Conservation (phyloP, 2,888 invertebrate species). For the Clitarchus hookeri region DNA sequence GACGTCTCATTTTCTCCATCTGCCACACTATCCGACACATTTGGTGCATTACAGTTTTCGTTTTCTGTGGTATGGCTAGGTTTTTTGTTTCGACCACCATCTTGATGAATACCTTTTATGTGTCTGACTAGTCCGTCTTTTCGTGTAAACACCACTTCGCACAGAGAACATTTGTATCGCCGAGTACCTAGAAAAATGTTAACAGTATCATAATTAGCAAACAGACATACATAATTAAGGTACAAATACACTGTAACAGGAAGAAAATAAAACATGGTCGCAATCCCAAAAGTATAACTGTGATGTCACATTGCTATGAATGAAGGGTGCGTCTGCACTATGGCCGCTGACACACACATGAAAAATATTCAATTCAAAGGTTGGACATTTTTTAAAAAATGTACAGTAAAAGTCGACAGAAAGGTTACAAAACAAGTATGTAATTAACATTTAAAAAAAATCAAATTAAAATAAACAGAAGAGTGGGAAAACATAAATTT, state of each 20-base stretch:
- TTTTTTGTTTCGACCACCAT: background rate
- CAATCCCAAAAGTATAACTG: background rate
- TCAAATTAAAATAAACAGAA: no score
- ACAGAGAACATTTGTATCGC: background rate
- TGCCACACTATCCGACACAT: no score
- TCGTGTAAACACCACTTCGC: background rate
- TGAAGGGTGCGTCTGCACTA: no score
- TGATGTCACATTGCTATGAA: no score
- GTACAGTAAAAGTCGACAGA: no score
- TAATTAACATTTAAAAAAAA: no score
- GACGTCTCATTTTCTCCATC: background rate
- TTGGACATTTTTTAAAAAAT: no score
- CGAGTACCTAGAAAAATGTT: background rate
- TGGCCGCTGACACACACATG: no score
- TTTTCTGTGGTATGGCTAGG: background rate
- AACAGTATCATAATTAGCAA: background rate
- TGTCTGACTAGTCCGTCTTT: background rate
- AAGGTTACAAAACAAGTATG: no score
- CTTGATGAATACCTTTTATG: background rate
- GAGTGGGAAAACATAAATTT: no score
- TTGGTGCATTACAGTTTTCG: no score
- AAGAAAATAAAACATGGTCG: background rate
- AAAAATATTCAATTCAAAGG: no score
- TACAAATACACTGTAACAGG: background rate
- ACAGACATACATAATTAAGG: background rate